Base-by-base conservation (phyloP, 2,888 invertebrate species). In the Gymnoscelis rufifasciata region DNA sequence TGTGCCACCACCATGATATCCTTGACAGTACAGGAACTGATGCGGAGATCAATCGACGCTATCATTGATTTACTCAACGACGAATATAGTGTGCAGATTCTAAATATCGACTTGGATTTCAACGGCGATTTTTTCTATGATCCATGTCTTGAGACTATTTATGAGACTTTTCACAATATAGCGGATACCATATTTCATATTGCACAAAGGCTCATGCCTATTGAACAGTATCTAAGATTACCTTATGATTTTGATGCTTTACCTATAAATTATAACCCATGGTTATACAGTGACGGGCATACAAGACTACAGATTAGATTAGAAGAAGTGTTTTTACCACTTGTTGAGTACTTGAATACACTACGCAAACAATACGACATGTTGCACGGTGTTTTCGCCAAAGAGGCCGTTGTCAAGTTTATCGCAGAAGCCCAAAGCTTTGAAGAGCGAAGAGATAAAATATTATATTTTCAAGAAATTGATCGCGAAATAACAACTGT, bases 1-100 rank as follows among this genome's bases (percentile, higher is more conserved):
- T 87, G 86, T 59, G 81, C 87, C 10, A 80, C 80, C 7, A 87
- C 76, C 69, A 82, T 83, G 65, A 87, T 89, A 63, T 80, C 86
- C 2, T 83, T 88, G 60, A 91, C 92, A 72, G 89, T 95, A 57
- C 91, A 92, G 58, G 90, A 91, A 60, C 66, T 92, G 24, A 92
- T 94, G 84, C 90, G 91, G 38, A 83, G 90, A 41, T 93, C 94
- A 5, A 90, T 94, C 35, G 82, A 91, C 31, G 88, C 91, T 53
- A 77, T 94, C 5, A 88, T 92, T 47, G 80, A 90, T 0, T 74
- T 89, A 5, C 84, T 93, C 7, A 78, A 83, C 43, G 74, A 89
- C 54, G 78, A 89, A 1, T 78, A 89, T 3, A 73, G 77, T 29
- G 90, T 92, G 38, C 93, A 94, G 0, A 90, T 91, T 61, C 73